Percentiles rank a stretch among this genome's conserved stretches.
Conservation (phyloP, 2,888 invertebrate genomes). For the Euzophera pinguis region DNA sequence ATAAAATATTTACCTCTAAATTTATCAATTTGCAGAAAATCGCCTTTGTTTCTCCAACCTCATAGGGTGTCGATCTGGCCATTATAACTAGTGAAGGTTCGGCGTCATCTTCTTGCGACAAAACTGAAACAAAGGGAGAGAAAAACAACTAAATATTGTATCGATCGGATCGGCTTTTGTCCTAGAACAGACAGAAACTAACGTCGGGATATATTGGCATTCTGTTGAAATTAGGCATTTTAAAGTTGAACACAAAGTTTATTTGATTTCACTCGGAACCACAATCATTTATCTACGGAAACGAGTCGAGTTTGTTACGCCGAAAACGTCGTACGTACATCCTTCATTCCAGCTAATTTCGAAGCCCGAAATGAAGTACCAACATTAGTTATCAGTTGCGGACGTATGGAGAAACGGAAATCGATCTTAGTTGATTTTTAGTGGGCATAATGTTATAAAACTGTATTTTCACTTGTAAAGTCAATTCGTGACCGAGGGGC, state of each 20-base stretch:
- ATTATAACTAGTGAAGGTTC: slow-evolving; percentile 49
- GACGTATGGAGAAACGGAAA: too few species aligned
- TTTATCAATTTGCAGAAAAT: slow-evolving; percentile 64
- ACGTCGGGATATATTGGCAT: background rate
- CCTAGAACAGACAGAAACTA: background rate
- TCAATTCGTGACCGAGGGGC: too few species aligned
- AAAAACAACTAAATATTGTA: slow-evolving; percentile 9
- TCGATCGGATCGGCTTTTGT: background rate
- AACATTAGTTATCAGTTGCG: slow-evolving; percentile 3
- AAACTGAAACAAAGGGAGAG: slow-evolving; percentile 39
- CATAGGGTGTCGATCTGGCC: slow-evolving; percentile 56
- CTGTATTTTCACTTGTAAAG: too few species aligned
- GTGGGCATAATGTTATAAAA: too few species aligned
- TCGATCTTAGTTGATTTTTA: too few species aligned
- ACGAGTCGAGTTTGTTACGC: slow-evolving; percentile 33
- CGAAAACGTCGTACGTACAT: slow-evolving; percentile 44
- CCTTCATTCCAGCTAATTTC: slow-evolving; percentile 40
- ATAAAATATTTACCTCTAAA: slow-evolving; percentile 40
- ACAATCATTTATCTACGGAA: slow-evolving; percentile 24
- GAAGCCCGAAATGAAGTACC: slow-evolving; percentile 13
- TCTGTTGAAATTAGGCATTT: background rate
- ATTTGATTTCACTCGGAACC: slow-evolving; percentile 1
- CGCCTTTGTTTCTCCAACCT: slow-evolving; percentile 57
- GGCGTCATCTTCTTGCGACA: slow-evolving; percentile 33
- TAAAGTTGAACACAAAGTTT: slow-evolving; percentile 1